Percentiles rank a stretch among this genome's conserved stretches.
These are phyloP conservation scores for Forbesichthys agassizii DNA, from an alignment of 2,113 vertebrate genomes.

Conservation along the genomic window DNA sequence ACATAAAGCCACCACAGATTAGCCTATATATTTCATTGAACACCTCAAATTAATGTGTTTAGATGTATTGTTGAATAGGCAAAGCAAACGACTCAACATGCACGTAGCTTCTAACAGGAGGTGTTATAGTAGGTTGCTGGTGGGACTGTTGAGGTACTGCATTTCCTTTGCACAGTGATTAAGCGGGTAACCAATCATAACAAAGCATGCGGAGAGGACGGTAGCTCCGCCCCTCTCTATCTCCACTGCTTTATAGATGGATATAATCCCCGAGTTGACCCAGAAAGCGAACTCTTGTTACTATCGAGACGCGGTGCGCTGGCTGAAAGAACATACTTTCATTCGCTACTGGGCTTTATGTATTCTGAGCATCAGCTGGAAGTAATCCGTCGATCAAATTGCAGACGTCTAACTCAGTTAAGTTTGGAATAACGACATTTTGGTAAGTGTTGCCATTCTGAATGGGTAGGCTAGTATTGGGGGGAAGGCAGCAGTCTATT, in stretches of 20 bases:
- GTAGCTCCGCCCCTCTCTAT: conserved; percentile 62
- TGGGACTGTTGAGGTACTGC: conserved; percentile 37
- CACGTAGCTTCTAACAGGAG: background rate
- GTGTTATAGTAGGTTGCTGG: conserved; percentile 3
- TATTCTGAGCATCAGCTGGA: conserved; percentile 64
- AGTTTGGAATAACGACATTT: conserved; percentile 52
- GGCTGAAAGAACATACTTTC: conserved; percentile 30
- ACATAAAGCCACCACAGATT: too few relatives aligned
- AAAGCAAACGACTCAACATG: too few relatives aligned
- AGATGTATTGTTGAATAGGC: too few relatives aligned
- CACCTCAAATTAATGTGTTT: too few relatives aligned
- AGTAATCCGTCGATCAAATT: conserved; percentile 18
- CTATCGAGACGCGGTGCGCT: conserved; percentile 29
- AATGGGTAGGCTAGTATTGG: too few relatives aligned
- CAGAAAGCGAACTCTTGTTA: conserved; percentile 77
- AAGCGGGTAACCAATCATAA: conserved; percentile 75
- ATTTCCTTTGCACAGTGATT: conserved; percentile 75
- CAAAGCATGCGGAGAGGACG: conserved; percentile 69
- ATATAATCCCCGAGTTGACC: conserved; percentile 78
- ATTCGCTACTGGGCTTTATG: conserved; percentile 62
- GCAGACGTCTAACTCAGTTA: conserved; percentile 32
- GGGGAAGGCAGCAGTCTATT: too few relatives aligned
- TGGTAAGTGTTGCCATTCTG: conserved; percentile 55
- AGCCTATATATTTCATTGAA: too few relatives aligned
- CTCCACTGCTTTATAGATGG: conserved; percentile 61